phyloP scores from a whole-genome alignment of 2,888 invertebrate genomes.

The Oligia fasciuncula region DNA sequence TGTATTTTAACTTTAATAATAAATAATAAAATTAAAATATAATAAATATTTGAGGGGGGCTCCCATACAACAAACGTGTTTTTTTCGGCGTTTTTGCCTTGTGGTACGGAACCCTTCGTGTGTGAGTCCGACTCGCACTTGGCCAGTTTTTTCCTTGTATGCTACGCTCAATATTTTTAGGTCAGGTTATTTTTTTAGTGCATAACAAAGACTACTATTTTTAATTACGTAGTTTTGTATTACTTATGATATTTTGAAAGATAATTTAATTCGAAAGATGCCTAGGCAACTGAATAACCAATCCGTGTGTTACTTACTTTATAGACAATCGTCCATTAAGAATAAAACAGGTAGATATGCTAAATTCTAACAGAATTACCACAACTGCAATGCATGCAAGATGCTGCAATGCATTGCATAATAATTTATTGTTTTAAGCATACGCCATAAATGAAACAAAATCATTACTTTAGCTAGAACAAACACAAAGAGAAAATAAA shows the following conservation, averaged over 20 bases:
- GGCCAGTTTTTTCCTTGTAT: not conserved
- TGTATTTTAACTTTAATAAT: no score
- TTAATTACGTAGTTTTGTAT: not conserved
- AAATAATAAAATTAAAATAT: no score
- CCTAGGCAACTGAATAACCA: no score
- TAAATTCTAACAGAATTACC: not conserved
- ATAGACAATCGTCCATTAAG: not conserved
- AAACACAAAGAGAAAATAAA: constrained; percentile 44
- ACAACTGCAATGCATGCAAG: not conserved
- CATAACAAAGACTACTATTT: not conserved
- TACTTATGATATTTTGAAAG: not conserved
- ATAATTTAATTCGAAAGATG: not conserved
- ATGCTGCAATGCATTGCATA: not conserved
- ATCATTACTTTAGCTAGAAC: constrained; percentile 24
- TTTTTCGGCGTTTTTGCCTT: no score
- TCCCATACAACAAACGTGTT: no score
- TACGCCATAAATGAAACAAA: constrained; percentile 8
- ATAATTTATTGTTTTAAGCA: not conserved
- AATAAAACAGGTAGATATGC: not conserved
- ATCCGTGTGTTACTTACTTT: not conserved
- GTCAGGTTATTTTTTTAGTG: not conserved
- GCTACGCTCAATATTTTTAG: not conserved
- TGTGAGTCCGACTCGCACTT: no score
- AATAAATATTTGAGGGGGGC: no score
- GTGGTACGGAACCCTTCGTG: no score